A percentile compares a stretch with the other conserved stretches of the same genome.
phyloP scores from a whole-genome alignment of 1,140 invertebrate species.

The Neodiprion virginianus region DNA sequence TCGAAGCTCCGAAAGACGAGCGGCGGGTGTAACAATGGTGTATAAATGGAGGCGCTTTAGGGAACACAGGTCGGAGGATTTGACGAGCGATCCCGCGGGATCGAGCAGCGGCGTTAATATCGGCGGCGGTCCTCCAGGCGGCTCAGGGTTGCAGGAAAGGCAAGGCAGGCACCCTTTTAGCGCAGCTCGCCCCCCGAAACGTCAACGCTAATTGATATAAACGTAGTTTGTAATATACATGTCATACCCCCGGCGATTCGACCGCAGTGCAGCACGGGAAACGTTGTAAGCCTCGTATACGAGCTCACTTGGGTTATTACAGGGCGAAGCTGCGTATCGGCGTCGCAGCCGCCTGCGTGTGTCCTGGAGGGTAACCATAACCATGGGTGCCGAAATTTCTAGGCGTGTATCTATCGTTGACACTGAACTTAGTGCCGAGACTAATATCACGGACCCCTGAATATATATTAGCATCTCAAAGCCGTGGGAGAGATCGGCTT shows the following conservation, averaged over 20 bases:
- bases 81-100: not conserved
- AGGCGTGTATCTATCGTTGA: not conserved
- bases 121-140: not conserved
- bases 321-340: no score
- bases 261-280: not conserved
- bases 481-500: not conserved
- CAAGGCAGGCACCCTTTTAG: constrained; percentile 18
- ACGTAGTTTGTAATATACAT: constrained; percentile 19
- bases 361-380: no score
- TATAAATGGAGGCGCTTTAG: no score
- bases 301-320: not conserved
- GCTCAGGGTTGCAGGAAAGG: not conserved
- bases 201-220: constrained; percentile 21
- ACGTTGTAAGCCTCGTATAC: not conserved
- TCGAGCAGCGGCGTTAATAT: not conserved
- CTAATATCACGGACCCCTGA: constrained; percentile 12
- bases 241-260: constrained; percentile 9
- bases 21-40: no score
- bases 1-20: no score
- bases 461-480: constrained; percentile 13
- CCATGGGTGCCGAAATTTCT: no score
- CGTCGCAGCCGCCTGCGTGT: no score
- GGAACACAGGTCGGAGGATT: no score
- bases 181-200: constrained; percentile 14
- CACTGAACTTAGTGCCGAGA: not conserved